Evolutionary conservation across 2,113 vertebrate genomes (phyloP), one percentile per base, ranked within the genome.

Genomic region (Meriones unguiculatus): DNA sequence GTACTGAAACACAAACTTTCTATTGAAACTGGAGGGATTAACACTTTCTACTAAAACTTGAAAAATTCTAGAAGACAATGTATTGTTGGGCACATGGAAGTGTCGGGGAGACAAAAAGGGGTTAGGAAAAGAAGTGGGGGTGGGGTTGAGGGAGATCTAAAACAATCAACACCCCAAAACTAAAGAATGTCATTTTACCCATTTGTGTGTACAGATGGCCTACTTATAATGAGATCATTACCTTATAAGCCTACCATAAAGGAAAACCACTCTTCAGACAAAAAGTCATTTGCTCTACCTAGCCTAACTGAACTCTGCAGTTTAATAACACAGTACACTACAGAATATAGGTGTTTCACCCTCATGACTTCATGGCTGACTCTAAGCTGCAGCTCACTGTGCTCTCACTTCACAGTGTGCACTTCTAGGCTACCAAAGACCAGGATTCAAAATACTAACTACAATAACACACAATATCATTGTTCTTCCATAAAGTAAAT

Each of bases 341-440:
- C 22, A 15, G 30, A 24, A 57, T 14, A 6, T 67, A 12, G 4
- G 38, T 3, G 6, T 15, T 41, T 76, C 35, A 28, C 13, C 32
- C 2, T 30, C 6, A 0, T 82, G 13, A 20, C 13, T 38, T 25
- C 20, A n/a, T 25, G 57, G 57, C 5, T 11, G 41, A 13, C 38
- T 18, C 14, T 32, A 9, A 77, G 24, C 32, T 7, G 18, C 8
- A 15, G 25, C 54, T 94, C 32, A 9, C 8, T 73, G 54, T 25
- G 38, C 2, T 20, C 50, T 50, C 12, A 2, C 17, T 35, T 57
- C 67, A 57, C 3, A 18, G 62, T 2, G 0, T 2, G 1, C 13
- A 65, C n/a, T 30, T 1, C 28, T 73, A 59, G 59, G 50, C 0
- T 17, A 14, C 17, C 11, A 46, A 85, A 41, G 46, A 22, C 57